Evolutionary conservation across 2,113 vertebrate genomes (phyloP), one percentile per base, ranked within the genome.

Genomic region (Ursus arctos): DNA sequence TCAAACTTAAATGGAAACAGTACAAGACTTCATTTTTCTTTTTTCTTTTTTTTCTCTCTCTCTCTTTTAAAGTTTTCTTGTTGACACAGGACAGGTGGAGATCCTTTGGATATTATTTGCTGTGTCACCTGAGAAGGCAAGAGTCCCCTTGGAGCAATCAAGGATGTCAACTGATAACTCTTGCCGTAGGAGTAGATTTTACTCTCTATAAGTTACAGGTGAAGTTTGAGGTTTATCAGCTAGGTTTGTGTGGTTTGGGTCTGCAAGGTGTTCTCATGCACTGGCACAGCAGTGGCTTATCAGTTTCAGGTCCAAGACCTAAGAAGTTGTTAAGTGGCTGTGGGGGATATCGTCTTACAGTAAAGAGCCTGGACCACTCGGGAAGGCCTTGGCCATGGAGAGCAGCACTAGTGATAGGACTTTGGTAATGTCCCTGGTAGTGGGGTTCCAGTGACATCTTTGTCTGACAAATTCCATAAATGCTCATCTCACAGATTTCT

Each of bases 311-410:
- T 79, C 12, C 0, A 16, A 88, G 36, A 53, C 6, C 19, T 82
- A 36, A 49, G 63, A 85, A 33, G 22, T 12, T 57, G 26, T 26
- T 76, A 31, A 85, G 21, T 15, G 11, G 9, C 61, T 47, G 4
- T 61, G 49, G 14, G 18, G 1, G 0, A 77, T 28, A 24, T 47
- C 0, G 0, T 43, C 19, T 51, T 36, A 36, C 4, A 21, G 1
- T 47, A 61, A 19, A 61, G 6, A 61, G 21, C 9, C n/a, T 81
- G 9, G 72, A 22, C 21, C 28, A 65, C 13, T 67, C 7, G 57
- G 19, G 24, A 74, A 11, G 53, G 6, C 26, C 31, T 63, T 83
- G 77, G 31, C 14, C 40, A 7, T 7, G 51, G 84, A 69, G 18
- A 24, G 28, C 40, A 86, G n/a, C 2, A 3, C 8, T 7, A 82